Evolutionary conservation across 2,113 vertebrate genomes (phyloP).

Genomic region (Varanus salvator): DNA sequence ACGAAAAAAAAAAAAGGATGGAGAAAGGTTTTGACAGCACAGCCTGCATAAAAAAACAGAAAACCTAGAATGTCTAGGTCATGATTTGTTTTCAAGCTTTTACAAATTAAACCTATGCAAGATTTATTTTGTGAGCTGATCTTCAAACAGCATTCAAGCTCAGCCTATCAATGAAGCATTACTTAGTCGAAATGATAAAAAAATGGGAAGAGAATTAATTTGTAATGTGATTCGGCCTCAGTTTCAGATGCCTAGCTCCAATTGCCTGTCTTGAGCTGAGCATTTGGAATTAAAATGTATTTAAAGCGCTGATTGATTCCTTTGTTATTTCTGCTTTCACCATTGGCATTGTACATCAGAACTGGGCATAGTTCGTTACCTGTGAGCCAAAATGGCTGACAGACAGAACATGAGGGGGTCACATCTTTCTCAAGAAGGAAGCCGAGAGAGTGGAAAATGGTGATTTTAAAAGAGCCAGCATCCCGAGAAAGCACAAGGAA

Average conservation of each 20-base stretch:
- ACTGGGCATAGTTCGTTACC: slow-evolving; percentile 25
- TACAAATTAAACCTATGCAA: neutral
- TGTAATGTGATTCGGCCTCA: neutral
- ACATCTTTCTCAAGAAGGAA: slow-evolving; percentile 3
- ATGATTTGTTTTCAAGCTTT: slow-evolving; percentile 15
- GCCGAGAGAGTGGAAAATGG: neutral
- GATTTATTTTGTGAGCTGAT: slow-evolving; percentile 22
- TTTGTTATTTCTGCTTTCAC: slow-evolving; percentile 17
- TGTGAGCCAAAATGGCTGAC: slow-evolving; percentile 2
- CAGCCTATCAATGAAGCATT: slow-evolving; percentile 22
- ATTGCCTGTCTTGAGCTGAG: slow-evolving; percentile 8
- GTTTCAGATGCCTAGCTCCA: slow-evolving; percentile 16
- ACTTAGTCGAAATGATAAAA: slow-evolving; percentile 24
- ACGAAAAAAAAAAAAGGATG: neutral
- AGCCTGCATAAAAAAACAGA: neutral
- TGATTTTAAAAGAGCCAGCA: neutral
- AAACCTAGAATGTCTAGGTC: neutral
- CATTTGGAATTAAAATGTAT: slow-evolving; percentile 25
- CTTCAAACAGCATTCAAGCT: slow-evolving; percentile 35
- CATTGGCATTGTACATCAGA: slow-evolving; percentile 25
- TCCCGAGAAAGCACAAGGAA: neutral
- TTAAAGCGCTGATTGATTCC: neutral
- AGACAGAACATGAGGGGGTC: slow-evolving; percentile 7
- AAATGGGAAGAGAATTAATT: slow-evolving; percentile 36
- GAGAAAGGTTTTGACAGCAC: neutral